phyloP scores from a whole-genome alignment of 2,797 vertebrate species.

The Sternotherus odoratus region DNA sequence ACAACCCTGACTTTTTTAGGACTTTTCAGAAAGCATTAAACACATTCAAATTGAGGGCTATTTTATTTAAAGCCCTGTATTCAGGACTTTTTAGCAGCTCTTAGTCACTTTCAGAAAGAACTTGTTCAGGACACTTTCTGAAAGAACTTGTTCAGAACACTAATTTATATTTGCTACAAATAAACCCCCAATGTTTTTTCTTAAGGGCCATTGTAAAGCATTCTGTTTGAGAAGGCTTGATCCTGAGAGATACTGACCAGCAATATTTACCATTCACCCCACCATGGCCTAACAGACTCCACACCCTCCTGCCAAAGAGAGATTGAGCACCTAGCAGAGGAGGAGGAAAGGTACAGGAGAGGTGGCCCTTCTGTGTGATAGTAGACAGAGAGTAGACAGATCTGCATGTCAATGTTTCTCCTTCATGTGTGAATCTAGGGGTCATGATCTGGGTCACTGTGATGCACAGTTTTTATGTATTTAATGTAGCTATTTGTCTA shows the following conservation, averaged over 20 bases:
- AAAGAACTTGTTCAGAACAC: neutral
- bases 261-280: neutral
- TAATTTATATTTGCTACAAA: slow-evolving; percentile 7
- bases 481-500: neutral
- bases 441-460: neutral
- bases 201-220: neutral
- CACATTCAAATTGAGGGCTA: neutral
- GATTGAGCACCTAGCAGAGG: neutral
- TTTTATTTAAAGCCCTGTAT: slow-evolving; percentile 25
- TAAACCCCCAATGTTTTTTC: neutral
- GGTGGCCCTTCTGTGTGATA: neutral
- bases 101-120: neutral
- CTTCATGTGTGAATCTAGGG: neutral
- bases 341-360: neutral
- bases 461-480: fast-evolving
- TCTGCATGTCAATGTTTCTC: neutral
- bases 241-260: neutral
- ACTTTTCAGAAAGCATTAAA: slow-evolving; percentile 15
- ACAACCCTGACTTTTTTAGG: neutral
- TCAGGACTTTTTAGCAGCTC: neutral
- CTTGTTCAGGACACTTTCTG: neutral
- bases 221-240: neutral
- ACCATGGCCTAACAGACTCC: neutral
- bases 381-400: neutral
- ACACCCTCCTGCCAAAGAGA: neutral